These are phyloP conservation scores for Melangyna quadrimaculata DNA, from an alignment of 2,888 invertebrate species.

Conservation along the genomic window DNA sequence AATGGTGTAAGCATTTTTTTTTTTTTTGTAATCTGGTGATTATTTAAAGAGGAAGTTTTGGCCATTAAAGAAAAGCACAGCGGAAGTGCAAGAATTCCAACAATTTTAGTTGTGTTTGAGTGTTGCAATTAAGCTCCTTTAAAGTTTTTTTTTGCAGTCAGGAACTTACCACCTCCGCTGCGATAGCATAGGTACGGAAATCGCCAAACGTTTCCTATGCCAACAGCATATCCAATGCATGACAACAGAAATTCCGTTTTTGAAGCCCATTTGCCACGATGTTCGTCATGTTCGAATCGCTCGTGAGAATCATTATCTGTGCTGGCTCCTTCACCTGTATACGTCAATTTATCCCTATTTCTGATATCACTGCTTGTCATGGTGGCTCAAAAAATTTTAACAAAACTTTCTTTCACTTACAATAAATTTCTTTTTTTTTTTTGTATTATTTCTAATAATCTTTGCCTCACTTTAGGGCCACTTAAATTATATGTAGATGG, in stretches of 20 bases:
- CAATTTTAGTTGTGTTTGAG: no score
- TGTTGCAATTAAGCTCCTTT: no score
- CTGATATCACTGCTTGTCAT: constrained; percentile 33
- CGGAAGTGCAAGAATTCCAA: no score
- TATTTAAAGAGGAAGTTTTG: no score
- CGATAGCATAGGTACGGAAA: constrained; percentile 92
- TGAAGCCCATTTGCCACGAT: constrained; percentile 87
- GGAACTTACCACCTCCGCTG: constrained; percentile 86
- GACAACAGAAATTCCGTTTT: constrained; percentile 90
- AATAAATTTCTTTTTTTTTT: background rate
- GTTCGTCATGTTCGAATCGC: constrained; percentile 74
- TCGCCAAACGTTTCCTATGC: constrained; percentile 92
- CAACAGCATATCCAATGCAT: constrained; percentile 92
- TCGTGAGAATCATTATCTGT: constrained; percentile 15
- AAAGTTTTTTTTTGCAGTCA: no score
- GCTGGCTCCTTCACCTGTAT: constrained; percentile 14
- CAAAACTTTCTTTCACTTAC: background rate
- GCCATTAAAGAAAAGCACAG: no score
- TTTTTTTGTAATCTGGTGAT: no score
- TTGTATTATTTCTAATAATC: background rate
- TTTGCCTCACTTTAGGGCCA: background rate
- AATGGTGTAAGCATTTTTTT: no score
- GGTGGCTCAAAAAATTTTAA: background rate
- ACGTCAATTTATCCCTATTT: constrained; percentile 22
- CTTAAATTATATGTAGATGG: background rate